phyloP scores from a whole-genome alignment of 2,888 invertebrate genomes.

The Graphium colonna region DNA sequence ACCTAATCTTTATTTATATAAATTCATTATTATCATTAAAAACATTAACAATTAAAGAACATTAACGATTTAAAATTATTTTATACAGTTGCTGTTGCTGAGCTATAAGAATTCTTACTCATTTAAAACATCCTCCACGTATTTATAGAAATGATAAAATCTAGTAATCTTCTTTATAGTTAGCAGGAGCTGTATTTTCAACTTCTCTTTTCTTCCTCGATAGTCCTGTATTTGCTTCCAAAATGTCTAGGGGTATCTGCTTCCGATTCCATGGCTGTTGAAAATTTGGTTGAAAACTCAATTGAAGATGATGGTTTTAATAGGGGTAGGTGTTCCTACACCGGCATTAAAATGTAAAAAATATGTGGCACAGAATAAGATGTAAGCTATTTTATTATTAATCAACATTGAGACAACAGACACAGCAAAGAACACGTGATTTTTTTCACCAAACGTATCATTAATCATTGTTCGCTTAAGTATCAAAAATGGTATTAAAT shows the following conservation, averaged over 20 bases:
- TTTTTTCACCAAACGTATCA: too few species aligned
- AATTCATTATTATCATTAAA: too few species aligned
- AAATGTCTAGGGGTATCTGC: constrained; percentile 63
- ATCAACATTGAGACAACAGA: too few species aligned
- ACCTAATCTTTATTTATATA: too few species aligned
- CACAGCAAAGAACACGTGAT: too few species aligned
- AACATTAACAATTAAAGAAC: too few species aligned
- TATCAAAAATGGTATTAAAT: too few species aligned
- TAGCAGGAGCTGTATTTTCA: background rate
- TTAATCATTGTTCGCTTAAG: too few species aligned
- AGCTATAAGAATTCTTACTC: constrained; percentile 49
- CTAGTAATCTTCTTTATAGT: constrained; percentile 35
- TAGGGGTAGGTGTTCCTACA: constrained; percentile 57
- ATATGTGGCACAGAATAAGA: too few species aligned
- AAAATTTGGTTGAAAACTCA: constrained; percentile 73
- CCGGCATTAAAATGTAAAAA: constrained; percentile 59
- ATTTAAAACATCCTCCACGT: constrained; percentile 52
- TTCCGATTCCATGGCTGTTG: constrained; percentile 67
- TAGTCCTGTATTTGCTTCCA: constrained; percentile 51
- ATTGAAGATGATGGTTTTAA: constrained; percentile 57
- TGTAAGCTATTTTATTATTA: too few species aligned
- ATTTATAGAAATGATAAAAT: constrained; percentile 66
- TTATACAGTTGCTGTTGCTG: too few species aligned
- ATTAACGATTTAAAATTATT: too few species aligned
- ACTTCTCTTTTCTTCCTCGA: constrained; percentile 49